phyloP scores from a whole-genome alignment of 2,888 invertebrate genomes.

The Synanthedon myopaeformis region DNA sequence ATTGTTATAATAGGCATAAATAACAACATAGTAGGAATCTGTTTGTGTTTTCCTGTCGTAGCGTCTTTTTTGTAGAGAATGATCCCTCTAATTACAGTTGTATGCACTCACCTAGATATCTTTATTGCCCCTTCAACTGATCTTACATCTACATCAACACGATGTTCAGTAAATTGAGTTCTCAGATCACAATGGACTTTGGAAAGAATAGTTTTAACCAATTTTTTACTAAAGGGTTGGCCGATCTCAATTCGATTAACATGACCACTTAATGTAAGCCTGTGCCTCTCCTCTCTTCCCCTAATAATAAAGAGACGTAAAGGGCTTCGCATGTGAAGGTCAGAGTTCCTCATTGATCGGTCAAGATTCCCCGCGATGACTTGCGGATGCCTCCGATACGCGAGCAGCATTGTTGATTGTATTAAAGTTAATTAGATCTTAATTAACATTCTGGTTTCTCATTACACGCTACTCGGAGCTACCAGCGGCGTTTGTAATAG shows the following conservation, averaged over 20 bases:
- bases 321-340: slow-evolving; percentile 25
- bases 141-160: slow-evolving; percentile 37
- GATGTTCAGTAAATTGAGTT: slow-evolving; percentile 63
- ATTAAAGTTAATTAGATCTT: slow-evolving; percentile 70
- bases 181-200: slow-evolving; percentile 63
- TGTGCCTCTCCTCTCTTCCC: slow-evolving; percentile 10
- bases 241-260: slow-evolving; percentile 66
- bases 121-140: slow-evolving; percentile 48
- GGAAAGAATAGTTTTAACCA: slow-evolving; percentile 57
- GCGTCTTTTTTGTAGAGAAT: neutral
- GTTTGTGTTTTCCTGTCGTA: no score
- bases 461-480: slow-evolving; percentile 67
- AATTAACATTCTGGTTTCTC: slow-evolving; percentile 70
- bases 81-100: neutral
- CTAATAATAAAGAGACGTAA: slow-evolving; percentile 11
- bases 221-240: slow-evolving; percentile 67
- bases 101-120: slow-evolving; percentile 28
- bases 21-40: no score
- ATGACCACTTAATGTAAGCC: slow-evolving; percentile 34
- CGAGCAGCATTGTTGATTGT: slow-evolving; percentile 68
- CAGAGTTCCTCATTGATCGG: slow-evolving; percentile 37
- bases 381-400: slow-evolving; percentile 63
- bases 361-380: slow-evolving; percentile 50
- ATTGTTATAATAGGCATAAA: no score
- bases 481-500: slow-evolving; percentile 47